phyloP scores from a whole-genome alignment of 2,113 vertebrate genomes.

The Ovis canadensis region DNA sequence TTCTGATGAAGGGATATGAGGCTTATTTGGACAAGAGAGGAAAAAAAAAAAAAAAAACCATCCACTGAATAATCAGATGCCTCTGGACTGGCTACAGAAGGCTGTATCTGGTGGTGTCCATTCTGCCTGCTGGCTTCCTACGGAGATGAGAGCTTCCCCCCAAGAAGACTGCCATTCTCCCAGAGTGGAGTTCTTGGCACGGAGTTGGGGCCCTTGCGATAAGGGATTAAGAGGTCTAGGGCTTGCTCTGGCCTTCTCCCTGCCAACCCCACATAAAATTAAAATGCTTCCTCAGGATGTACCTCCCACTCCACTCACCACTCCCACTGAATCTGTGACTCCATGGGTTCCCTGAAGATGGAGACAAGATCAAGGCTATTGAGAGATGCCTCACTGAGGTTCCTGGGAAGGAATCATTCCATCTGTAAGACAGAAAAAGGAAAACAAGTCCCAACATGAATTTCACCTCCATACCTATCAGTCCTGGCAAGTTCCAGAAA shows the following conservation, averaged over 20 bases:
- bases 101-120: constrained; percentile 47
- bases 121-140: constrained; percentile 58
- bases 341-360: not conserved
- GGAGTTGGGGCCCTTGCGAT: constrained; percentile 21
- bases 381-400: not conserved
- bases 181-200: constrained; percentile 56
- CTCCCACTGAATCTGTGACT: not conserved
- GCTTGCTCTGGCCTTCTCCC: constrained; percentile 27
- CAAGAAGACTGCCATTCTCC: constrained; percentile 59
- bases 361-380: not conserved
- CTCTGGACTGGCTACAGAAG: constrained; percentile 71
- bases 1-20: constrained; percentile 58
- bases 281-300: constrained; percentile 29
- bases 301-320: not conserved
- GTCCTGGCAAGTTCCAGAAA: not conserved
- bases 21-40: constrained; percentile 58
- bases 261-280: constrained; percentile 50
- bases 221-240: constrained; percentile 63
- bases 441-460: not conserved
- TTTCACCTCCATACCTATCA: not conserved
- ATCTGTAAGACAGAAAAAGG: not conserved
- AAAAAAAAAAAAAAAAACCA: not conserved
- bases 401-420: not conserved
- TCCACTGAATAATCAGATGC: constrained; percentile 68
- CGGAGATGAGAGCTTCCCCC: constrained; percentile 56